phyloP scores from a whole-genome alignment of 2,113 vertebrate species.

The Dasyurus viverrinus region DNA sequence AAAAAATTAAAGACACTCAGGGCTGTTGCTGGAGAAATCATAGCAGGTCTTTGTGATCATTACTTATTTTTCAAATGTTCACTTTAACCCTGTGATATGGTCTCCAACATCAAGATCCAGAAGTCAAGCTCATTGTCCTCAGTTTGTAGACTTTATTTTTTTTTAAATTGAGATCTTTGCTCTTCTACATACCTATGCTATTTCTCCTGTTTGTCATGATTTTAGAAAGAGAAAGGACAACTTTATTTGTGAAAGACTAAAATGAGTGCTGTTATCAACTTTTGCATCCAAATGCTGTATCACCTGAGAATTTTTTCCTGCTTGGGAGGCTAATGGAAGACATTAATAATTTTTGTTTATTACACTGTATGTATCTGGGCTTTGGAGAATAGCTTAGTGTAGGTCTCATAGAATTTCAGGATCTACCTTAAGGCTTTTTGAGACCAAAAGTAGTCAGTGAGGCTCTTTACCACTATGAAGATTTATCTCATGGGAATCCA shows the following conservation, averaged over 20 bases:
- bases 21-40: too few relatives aligned
- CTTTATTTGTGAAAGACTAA: neutral
- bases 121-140: too few relatives aligned
- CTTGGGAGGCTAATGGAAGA: neutral
- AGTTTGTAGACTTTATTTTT: too few relatives aligned
- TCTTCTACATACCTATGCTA: too few relatives aligned
- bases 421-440: neutral
- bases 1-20: too few relatives aligned
- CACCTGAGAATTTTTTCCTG: neutral
- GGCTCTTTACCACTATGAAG: neutral
- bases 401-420: neutral
- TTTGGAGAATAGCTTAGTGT: neutral
- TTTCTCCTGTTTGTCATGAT: too few relatives aligned
- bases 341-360: neutral
- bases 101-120: too few relatives aligned
- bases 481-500: neutral
- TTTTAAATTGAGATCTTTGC: too few relatives aligned
- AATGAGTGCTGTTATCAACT: neutral
- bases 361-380: neutral
- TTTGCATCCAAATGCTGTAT: neutral
- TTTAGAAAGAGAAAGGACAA: neutral
- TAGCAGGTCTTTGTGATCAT: too few relatives aligned
- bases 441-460: neutral
- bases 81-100: too few relatives aligned
- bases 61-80: too few relatives aligned